Base-by-base conservation (phyloP, 2,797 vertebrate genomes). In the Periophthalmus magnuspinnatus region DNA sequence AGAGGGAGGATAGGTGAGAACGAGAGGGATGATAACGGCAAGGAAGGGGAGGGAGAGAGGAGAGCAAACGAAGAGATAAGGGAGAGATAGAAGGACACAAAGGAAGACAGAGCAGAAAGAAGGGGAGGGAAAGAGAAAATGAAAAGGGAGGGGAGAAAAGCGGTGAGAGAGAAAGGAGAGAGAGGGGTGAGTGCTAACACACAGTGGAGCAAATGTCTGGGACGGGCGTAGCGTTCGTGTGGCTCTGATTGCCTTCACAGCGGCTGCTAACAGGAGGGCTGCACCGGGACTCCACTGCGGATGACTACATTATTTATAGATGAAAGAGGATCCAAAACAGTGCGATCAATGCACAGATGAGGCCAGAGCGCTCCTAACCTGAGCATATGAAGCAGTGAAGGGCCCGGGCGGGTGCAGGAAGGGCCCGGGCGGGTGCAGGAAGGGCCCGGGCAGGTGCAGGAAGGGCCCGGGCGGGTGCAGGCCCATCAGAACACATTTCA, bases 241-340 rank as follows among this genome's bases (percentile, higher is more conserved):
- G 84, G 79, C 66, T 65, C 79, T 79, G 82, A 90, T 84, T 83
- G 77, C 72, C 64, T 86, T 68, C 65, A 67, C 33, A 1, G 68
- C 36, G 65, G 64, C 68, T 69, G 68, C 68, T 74, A 84, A 68
- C 56, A 62, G 70, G 54, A 74, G 74, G 70, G 61, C 58, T 85
- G 86, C 73, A 69, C 71, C 69, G 82, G 71, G 78, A 87, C 67
- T 67, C 65, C 69, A 48, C 75, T 68, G 82, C 82, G 82, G 85
- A 87, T 83, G 76, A 90, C 83, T 86, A 66, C 82, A 88, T 90
- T 91, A 91, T 91, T 92, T 89, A 91, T 90, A 88, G 84, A 92
- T 90, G 70, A 91, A 90, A 90, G 82, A 83, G 77, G 77, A 88
- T 90, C 86, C 85, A 88, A 84, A 89, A 87, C 81, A 72, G 67